A percentile compares a stretch with the other conserved stretches of the same genome.
phyloP scores from a whole-genome alignment of 2,888 invertebrate species.

The Chloroclysta siterata region DNA sequence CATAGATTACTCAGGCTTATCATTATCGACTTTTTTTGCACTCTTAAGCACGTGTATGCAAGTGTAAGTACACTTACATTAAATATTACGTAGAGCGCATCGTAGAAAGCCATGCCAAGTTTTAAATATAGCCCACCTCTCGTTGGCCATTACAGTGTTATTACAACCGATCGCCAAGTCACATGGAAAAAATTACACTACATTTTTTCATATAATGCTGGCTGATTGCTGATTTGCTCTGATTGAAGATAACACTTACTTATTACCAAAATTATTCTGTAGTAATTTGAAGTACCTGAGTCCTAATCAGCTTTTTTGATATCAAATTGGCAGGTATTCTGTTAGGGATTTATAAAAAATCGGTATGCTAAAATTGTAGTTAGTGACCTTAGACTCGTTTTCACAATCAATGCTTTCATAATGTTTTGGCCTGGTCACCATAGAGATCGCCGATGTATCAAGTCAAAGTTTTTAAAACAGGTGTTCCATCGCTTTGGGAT shows the following conservation, averaged over 20 bases:
- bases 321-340: no score
- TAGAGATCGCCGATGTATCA: no score
- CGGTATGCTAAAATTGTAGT: no score
- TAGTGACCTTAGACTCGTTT: no score
- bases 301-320: no score
- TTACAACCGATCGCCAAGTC: conserved; percentile 65
- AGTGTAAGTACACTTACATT: conserved; percentile 10
- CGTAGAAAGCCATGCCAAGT: conserved; percentile 65
- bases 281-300: no score
- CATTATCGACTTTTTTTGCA: neutral
- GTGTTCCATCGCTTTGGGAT: no score
- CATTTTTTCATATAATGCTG: conserved; percentile 8
- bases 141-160: conserved; percentile 58
- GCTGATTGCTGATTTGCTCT: conserved; percentile 5
- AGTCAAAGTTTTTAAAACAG: no score
- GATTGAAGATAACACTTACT: neutral
- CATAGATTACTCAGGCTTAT: neutral
- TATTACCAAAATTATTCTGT: no score
- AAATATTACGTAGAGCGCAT: conserved; percentile 44
- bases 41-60: neutral
- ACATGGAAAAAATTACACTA: conserved; percentile 52
- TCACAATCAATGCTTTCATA: no score
- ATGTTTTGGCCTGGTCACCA: no score
- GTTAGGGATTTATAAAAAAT: no score
- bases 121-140: conserved; percentile 65